A percentile compares a stretch with the other conserved stretches of the same genome.
phyloP scores from a whole-genome alignment of 2,888 invertebrate genomes.

The Argyresthia albistria region DNA sequence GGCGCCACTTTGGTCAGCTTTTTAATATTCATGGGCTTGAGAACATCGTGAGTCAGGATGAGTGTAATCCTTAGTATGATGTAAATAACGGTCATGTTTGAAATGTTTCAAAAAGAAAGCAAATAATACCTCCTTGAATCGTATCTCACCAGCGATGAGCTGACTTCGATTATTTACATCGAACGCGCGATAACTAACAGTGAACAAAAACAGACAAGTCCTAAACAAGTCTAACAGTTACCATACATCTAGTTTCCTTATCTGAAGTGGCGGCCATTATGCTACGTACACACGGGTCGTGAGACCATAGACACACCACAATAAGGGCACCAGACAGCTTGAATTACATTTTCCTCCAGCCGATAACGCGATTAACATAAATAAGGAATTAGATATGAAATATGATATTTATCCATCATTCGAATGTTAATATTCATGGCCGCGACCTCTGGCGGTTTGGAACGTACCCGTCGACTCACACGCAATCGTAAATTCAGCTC shows the following conservation, averaged over 20 bases:
- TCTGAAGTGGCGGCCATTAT: background rate
- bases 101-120: too few species aligned
- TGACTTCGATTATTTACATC: constrained; percentile 3
- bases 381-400: constrained; percentile 37
- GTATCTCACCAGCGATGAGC: constrained; percentile 1
- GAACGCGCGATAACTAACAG: constrained; percentile 1
- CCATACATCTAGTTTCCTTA: background rate
- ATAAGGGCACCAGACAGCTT: too few species aligned
- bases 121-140: background rate
- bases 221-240: too few species aligned
- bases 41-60: too few species aligned
- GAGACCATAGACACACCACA: too few species aligned
- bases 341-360: background rate
- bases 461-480: constrained; percentile 25
- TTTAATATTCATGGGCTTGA: too few species aligned
- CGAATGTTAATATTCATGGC: constrained; percentile 27
- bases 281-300: background rate
- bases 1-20: too few species aligned
- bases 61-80: too few species aligned
- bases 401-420: constrained; percentile 40
- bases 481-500: constrained; percentile 56
- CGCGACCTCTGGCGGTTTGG: constrained; percentile 13
- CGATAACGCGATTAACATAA: constrained; percentile 27
- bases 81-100: too few species aligned
- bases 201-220: background rate